These are phyloP conservation scores for Hassar affinis DNA, from an alignment of 2,113 vertebrate genomes.

Conservation along the genomic window DNA sequence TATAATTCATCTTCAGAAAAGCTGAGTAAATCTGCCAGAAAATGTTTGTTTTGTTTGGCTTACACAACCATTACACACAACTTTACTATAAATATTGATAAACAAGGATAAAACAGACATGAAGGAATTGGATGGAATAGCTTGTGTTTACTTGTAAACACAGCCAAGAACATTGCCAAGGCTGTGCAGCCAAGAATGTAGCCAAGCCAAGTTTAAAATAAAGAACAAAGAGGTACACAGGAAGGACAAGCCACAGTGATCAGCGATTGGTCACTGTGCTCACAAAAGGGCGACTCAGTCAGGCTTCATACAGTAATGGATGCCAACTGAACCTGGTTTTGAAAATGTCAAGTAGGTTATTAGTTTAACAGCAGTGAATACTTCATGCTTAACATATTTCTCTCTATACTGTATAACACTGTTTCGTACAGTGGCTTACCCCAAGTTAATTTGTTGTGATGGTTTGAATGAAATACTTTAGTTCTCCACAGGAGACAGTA, in stretches of 20 bases:
- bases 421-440: not conserved
- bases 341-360: not conserved
- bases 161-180: too few relatives aligned
- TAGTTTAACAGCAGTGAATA: not conserved
- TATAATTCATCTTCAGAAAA: not conserved
- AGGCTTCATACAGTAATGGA: not conserved
- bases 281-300: not conserved
- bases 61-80: not conserved
- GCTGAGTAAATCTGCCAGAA: not conserved
- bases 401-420: not conserved
- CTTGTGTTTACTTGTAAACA: not conserved
- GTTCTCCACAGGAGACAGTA: constrained; percentile 14
- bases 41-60: not conserved
- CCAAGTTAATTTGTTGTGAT: not conserved
- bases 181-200: too few relatives aligned
- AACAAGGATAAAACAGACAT: not conserved
- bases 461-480: not conserved
- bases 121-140: not conserved
- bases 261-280: not conserved
- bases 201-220: not conserved
- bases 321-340: not conserved
- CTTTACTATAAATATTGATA: too few relatives aligned
- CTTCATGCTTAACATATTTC: not conserved
- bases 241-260: not conserved
- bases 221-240: not conserved